Evolutionary conservation across 2,797 vertebrate species (phyloP).

Genomic region (Fringilla coelebs): DNA sequence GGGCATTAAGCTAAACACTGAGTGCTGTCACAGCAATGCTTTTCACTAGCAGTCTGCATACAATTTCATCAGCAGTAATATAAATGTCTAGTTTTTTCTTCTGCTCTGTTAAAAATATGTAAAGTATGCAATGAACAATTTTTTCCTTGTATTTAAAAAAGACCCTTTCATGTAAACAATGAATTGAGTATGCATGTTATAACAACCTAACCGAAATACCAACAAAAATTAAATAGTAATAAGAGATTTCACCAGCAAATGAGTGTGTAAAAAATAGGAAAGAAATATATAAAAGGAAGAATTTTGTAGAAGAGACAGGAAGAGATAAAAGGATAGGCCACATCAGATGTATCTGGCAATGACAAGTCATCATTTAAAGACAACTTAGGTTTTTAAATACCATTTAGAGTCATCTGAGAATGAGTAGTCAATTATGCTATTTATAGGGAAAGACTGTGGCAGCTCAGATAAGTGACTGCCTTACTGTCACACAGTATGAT

Average conservation of each 20-base stretch:
- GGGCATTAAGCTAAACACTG: slow-evolving; percentile 15
- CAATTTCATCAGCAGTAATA: neutral
- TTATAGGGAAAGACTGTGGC: neutral
- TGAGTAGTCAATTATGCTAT: neutral
- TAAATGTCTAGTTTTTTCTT: neutral
- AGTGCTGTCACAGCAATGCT: neutral
- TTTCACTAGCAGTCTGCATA: neutral
- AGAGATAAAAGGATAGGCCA: neutral
- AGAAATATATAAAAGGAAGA: neutral
- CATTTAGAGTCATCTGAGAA: neutral
- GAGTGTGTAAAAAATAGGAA: neutral
- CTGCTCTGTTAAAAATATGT: neutral
- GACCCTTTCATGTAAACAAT: neutral
- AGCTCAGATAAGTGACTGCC: neutral
- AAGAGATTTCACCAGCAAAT: neutral
- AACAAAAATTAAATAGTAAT: neutral
- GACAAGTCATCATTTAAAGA: neutral
- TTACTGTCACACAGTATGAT: neutral
- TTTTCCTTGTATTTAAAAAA: neutral
- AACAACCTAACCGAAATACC: neutral
- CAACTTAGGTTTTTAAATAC: neutral
- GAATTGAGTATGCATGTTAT: neutral
- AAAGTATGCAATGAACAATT: neutral
- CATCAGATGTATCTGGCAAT: neutral
- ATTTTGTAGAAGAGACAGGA: neutral